These are phyloP conservation scores for Dryas iulia DNA, from an alignment of 1,140 invertebrate species.

Conservation along the genomic window DNA sequence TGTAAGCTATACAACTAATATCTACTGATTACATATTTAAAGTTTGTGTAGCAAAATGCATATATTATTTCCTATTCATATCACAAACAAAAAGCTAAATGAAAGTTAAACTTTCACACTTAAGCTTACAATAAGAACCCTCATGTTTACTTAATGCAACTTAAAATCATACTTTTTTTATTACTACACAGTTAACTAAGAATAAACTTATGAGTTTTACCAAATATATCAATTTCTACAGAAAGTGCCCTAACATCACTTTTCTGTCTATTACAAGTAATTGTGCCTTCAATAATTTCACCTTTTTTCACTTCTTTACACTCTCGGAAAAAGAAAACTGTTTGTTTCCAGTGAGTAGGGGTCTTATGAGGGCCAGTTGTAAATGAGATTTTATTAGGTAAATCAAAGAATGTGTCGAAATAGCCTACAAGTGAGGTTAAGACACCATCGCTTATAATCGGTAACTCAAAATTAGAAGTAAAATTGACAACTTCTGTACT, in stretches of 20 bases:
- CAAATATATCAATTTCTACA: slow-evolving; percentile 72
- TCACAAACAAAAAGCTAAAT: slow-evolving; percentile 4
- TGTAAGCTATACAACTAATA: neutral
- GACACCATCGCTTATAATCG: slow-evolving; percentile 85
- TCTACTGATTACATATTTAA: neutral
- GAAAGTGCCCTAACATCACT: slow-evolving; percentile 68
- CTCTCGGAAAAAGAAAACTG: slow-evolving; percentile 91
- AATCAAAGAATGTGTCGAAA: slow-evolving; percentile 94
- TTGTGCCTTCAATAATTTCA: slow-evolving; percentile 84
- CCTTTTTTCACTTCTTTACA: slow-evolving; percentile 87
- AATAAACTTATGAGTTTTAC: slow-evolving; percentile 74
- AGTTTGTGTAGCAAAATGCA: neutral
- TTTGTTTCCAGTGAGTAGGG: slow-evolving; percentile 98
- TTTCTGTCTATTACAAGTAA: slow-evolving; percentile 81
- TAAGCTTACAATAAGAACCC: neutral
- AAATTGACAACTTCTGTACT: slow-evolving; percentile 91
- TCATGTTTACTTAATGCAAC: neutral
- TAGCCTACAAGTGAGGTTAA: slow-evolving; percentile 95
- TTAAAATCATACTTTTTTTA: neutral
- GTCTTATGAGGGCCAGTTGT: slow-evolving; percentile 88
- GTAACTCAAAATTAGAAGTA: slow-evolving; percentile 87
- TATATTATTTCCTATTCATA: neutral
- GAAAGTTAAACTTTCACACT: slow-evolving; percentile 31
- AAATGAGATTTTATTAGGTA: slow-evolving; percentile 84
- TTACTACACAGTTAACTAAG: slow-evolving; percentile 54